Evolutionary conservation across 2,888 invertebrate species (phyloP), one percentile per base, ranked within the genome.

Genomic region (Drosophila dives): DNA sequence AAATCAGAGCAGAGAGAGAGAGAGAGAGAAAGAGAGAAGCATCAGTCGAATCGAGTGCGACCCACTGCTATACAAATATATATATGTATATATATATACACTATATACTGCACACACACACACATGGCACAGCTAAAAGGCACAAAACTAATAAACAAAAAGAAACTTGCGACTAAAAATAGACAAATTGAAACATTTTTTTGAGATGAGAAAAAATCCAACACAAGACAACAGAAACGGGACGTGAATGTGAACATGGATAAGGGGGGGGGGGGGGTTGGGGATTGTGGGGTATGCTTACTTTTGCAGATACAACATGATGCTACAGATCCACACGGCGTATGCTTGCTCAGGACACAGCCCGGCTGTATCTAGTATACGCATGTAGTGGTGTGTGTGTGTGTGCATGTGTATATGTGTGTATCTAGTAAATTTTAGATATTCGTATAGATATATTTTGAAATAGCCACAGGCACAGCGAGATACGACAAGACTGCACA

Each of bases 121-220:
- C 10, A 23, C 42, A 56, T 26, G 26, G 20, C 36, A 32, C 56
- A 72, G 76, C 61, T 45, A 65, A 70, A 70, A 73, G 70, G 56
- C 69, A 77, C 59, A 76, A 78, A 89, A 84, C 87, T 89, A 87
- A 89, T 83, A 88, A 89, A 87, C 82, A 90, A 89, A 86, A 82
- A 85, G 86, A 87, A 89, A 82, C 86, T 89, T 86, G 81, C 75
- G 56, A 67, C 90, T 89, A 90, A 90, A 90, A 89, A 90, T 89
- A 89, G 90, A 86, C 74, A 83, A 83, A 81, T 85, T 84, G 79
- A 89, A 86, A 88, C 83, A 90, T 85, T 89, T 77, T 77, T 77
- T 89, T 74, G 75, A 89, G 80, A 85, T 81, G 83, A 56, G 56
- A 32, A 86, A 77, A 79, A 73, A 83, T 80, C 76, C 64, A 90